Evolutionary conservation across 2,888 invertebrate genomes (phyloP), one percentile per base, ranked within the genome.

Genomic region (Orthosia gothica): DNA sequence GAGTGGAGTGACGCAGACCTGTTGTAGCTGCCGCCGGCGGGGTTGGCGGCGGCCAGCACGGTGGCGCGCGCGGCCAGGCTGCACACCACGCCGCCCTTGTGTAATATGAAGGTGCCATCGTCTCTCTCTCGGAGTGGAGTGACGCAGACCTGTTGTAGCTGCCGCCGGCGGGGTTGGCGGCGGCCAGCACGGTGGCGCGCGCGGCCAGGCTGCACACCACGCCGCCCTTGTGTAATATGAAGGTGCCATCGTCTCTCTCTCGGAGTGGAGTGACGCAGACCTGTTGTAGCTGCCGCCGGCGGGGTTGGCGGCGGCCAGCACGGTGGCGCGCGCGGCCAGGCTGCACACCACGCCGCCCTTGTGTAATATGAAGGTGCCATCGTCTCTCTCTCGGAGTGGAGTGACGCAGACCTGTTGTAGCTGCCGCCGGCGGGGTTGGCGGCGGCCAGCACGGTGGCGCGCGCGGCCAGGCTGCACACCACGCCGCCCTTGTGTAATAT

Each of bases 231-330:
- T n/a, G n/a, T n/a, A n/a, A n/a, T n/a, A n/a, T 0, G 40, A 40
- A 9, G 40, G 40, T 40, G 40, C 9, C 40, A 40, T 7, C 40
- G 40, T 20, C 52, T n/a, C 40, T n/a, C n/a, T 52, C 40, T 20
- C 13, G 20, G n/a, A n/a, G n/a, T 54, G 20, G 54, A 20, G 13
- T 54, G 54, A 20, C 5, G 50, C 3, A 12, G 20, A 65, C 72
- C 72, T 73, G 72, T 73, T 98, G 91, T 99, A 99, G 88, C 98
- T 98, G 12, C 99, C 99, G 23, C 98, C 98, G 0, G 97, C 97
- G 4, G 99, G 99, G 97, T 99, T 99, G 4, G 99, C 99, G 9
- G 99, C 99, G 50, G 99, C 99, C 62, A 99, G 95, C 40, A 99
- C 98, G 0, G 99, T 98, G 0, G 99, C 98, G 67, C 98, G 97